phyloP scores from a whole-genome alignment of 2,797 vertebrate species.

The Leptoclinus maculatus region DNA sequence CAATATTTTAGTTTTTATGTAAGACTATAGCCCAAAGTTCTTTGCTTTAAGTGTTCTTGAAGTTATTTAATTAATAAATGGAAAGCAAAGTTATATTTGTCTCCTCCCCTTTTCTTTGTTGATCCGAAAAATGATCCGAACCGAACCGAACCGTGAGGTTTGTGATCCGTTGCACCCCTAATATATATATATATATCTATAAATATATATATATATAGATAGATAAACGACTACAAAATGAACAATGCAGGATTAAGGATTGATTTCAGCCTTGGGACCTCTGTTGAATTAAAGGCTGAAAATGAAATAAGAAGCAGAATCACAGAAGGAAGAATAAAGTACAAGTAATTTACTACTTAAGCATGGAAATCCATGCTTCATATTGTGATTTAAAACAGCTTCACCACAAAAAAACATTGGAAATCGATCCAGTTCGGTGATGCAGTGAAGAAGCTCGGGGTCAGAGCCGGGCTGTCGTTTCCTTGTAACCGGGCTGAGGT shows the following conservation, averaged over 20 bases:
- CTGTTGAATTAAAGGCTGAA: background rate
- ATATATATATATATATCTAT: too few species aligned
- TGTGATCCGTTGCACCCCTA: too few species aligned
- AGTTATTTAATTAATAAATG: too few species aligned
- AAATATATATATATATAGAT: too few species aligned
- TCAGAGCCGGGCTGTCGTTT: conserved; percentile 12
- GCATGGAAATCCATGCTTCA: conserved; percentile 37
- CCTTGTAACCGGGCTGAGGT: conserved; percentile 21
- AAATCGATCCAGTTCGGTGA: conserved; percentile 22
- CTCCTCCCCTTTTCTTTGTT: too few species aligned
- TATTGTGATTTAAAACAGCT: conserved; percentile 29
- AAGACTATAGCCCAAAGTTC: too few species aligned
- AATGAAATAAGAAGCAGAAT: background rate
- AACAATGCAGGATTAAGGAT: background rate
- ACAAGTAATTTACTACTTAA: conserved; percentile 1
- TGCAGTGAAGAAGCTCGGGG: conserved; percentile 17
- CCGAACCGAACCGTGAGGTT: too few species aligned
- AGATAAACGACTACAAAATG: background rate
- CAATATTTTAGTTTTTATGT: too few species aligned
- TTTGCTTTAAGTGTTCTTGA: too few species aligned
- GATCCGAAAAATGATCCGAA: too few species aligned
- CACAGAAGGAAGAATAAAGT: background rate
- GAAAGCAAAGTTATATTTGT: too few species aligned
- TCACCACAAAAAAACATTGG: conserved; percentile 1
- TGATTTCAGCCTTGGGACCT: background rate